A percentile compares a stretch with the other conserved stretches of the same genome.
Conservation (phyloP, 2,113 vertebrate genomes). For the Casuarius casuarius region DNA sequence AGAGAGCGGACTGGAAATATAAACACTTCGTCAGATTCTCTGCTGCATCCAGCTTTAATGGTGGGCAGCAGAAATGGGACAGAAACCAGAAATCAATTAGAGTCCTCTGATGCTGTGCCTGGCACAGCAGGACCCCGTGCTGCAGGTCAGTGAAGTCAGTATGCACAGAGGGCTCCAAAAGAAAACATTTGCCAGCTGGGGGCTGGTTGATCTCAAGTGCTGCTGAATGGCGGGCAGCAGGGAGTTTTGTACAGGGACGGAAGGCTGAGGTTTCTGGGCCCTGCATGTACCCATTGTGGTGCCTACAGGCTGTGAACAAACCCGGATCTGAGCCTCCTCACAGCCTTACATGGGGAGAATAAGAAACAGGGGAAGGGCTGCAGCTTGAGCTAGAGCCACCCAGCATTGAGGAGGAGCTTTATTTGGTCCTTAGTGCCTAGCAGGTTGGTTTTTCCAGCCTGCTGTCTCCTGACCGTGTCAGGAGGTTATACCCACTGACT, state of each 20-base stretch:
- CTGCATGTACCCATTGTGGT: neutral
- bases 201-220: fast-evolving
- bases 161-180: fast-evolving
- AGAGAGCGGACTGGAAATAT: neutral
- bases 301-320: neutral
- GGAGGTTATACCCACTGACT: neutral
- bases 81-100: neutral
- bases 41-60: neutral
- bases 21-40: fast-evolving
- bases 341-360: neutral
- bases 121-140: fast-evolving
- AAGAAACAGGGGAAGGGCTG: neutral
- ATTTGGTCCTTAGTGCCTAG: neutral
- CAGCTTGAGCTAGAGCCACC: neutral
- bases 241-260: neutral
- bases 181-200: fast-evolving
- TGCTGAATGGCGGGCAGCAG: neutral
- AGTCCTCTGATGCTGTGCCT: neutral
- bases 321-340: neutral
- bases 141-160: neutral
- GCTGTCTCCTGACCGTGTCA: neutral
- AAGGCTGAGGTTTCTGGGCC: neutral
- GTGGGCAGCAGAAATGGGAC: neutral
- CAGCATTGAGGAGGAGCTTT: neutral
- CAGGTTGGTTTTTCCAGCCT: neutral